A percentile compares a stretch with the other conserved stretches of the same genome.
These are phyloP conservation scores for Sebastes vulpes DNA, from an alignment of 2,797 vertebrate species.

Conservation along the genomic window DNA sequence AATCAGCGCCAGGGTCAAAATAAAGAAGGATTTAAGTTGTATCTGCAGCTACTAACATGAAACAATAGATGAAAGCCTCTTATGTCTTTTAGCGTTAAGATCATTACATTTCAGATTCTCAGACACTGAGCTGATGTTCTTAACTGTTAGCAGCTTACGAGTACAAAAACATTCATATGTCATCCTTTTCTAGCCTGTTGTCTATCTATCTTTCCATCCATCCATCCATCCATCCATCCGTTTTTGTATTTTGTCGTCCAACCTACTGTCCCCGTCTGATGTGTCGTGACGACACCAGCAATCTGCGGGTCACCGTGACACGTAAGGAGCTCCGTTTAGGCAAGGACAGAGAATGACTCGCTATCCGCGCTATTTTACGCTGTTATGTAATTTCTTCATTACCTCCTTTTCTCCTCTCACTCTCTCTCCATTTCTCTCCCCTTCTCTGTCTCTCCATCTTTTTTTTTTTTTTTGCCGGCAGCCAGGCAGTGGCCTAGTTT, in stretches of 20 bases:
- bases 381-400: constrained; percentile 63
- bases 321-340: neutral
- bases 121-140: constrained; percentile 41
- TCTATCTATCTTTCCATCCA: neutral
- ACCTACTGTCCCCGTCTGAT: neutral
- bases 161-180: constrained; percentile 8
- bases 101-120: constrained; percentile 29
- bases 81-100: constrained; percentile 16
- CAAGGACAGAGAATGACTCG: neutral
- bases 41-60: constrained; percentile 8
- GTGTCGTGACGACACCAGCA: neutral
- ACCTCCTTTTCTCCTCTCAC: constrained; percentile 33
- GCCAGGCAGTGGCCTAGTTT: constrained; percentile 82
- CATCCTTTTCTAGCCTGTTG: neutral
- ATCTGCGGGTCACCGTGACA: constrained; percentile 33
- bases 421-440: constrained; percentile 15
- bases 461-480: constrained; percentile 61
- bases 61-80: constrained; percentile 41
- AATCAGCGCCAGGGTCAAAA: neutral
- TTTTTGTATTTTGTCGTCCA: neutral
- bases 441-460: constrained; percentile 22
- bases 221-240: neutral
- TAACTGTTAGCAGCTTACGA: constrained; percentile 42
- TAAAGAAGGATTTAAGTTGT: constrained; percentile 18
- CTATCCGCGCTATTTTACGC: constrained; percentile 14